Evolutionary conservation across 2,797 vertebrate genomes (phyloP).

Genomic region (Squalus acanthias): DNA sequence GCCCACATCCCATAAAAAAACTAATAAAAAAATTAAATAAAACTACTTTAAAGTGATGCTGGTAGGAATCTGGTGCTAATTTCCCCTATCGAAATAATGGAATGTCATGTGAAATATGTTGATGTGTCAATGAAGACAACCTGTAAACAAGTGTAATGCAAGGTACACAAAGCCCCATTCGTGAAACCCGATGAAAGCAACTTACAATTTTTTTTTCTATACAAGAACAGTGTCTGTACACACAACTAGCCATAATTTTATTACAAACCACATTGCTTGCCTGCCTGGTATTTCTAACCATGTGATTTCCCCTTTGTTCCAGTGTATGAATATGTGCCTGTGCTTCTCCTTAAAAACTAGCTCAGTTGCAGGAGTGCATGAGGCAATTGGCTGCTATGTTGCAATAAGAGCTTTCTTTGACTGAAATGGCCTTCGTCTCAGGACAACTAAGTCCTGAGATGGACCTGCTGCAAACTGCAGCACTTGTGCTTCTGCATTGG

Average conservation of each 20-base stretch:
- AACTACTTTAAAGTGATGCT: background rate
- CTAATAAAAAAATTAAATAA: too few species aligned
- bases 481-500: background rate
- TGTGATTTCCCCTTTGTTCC: background rate
- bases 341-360: background rate
- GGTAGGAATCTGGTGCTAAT: background rate
- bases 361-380: too few species aligned
- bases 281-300: background rate
- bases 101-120: background rate
- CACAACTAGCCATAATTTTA: background rate
- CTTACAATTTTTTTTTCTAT: background rate
- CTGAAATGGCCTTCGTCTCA: background rate
- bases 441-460: background rate
- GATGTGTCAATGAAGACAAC: background rate
- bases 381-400: background rate
- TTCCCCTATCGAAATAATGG: background rate
- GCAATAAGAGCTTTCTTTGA: background rate
- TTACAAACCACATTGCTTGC: background rate
- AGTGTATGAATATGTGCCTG: background rate
- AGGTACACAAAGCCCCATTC: too few species aligned
- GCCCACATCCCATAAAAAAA: too few species aligned
- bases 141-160: background rate
- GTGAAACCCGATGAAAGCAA: background rate
- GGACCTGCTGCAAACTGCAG: background rate
- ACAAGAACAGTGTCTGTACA: background rate